These are phyloP conservation scores for Pollenia labialis DNA, from an alignment of 2,888 invertebrate genomes.

Conservation along the genomic window DNA sequence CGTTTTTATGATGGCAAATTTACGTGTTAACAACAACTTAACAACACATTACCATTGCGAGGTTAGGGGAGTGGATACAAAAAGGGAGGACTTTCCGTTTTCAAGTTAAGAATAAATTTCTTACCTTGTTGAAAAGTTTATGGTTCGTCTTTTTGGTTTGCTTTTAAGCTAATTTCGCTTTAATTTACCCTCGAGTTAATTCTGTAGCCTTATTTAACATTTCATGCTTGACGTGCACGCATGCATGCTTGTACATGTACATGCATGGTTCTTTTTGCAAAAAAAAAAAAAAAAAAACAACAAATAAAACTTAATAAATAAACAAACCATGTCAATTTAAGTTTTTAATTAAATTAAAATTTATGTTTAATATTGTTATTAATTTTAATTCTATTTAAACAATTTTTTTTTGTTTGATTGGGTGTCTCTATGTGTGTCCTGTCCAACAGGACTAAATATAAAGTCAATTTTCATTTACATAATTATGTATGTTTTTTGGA, in stretches of 20 bases:
- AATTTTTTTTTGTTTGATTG: conserved; percentile 4
- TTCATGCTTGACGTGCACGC: conserved; percentile 43
- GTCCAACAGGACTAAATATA: conserved; percentile 21
- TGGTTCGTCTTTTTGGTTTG: conserved; percentile 10
- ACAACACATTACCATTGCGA: conserved; percentile 18
- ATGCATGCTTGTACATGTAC: conserved; percentile 24
- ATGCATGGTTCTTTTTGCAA: conserved; percentile 29
- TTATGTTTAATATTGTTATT: conserved; percentile 65
- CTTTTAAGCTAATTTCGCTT: conserved; percentile 55
- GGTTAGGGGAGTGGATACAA: background rate
- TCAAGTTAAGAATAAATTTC: background rate
- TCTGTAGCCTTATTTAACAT: conserved; percentile 32
- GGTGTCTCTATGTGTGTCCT: background rate
- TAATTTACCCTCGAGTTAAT: conserved; percentile 47
- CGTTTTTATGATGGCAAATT: conserved; percentile 59
- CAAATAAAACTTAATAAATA: conserved; percentile 1
- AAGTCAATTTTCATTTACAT: conserved; percentile 61
- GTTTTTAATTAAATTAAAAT: conserved; percentile 69
- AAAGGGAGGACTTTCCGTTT: background rate
- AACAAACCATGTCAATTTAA: conserved; percentile 59
- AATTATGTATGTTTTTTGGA: conserved; percentile 54
- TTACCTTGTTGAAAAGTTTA: conserved; percentile 23
- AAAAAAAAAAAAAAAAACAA: background rate
- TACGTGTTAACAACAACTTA: conserved; percentile 63
- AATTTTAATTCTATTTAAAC: conserved; percentile 71